A percentile compares a stretch with the other conserved stretches of the same genome.
These are phyloP conservation scores for Cnemophilus loriae DNA, from an alignment of 2,113 vertebrate species.

Conservation along the genomic window DNA sequence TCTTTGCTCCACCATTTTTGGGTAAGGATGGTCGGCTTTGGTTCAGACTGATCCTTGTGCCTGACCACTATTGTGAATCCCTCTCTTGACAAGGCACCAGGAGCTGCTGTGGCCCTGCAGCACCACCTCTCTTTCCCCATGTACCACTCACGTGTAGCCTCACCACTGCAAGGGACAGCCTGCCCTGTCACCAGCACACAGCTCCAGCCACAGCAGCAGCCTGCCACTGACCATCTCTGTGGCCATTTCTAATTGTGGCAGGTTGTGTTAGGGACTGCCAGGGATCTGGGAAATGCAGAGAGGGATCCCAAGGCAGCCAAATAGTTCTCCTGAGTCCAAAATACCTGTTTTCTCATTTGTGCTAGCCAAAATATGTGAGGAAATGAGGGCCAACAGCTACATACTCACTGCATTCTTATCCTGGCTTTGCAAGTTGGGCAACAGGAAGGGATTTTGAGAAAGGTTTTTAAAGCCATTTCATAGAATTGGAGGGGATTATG, in stretches of 20 bases:
- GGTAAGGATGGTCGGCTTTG: fast-evolving
- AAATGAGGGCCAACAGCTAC: not conserved
- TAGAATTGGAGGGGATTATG: not conserved
- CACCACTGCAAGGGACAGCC: not conserved
- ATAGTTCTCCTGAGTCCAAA: not conserved
- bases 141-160: not conserved
- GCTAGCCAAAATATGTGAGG: not conserved
- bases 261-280: not conserved
- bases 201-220: not conserved
- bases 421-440: not conserved
- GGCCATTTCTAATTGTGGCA: not conserved
- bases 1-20: not conserved
- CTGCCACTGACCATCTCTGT: fast-evolving
- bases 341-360: not conserved
- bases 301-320: not conserved
- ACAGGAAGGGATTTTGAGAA: not conserved
- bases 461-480: not conserved
- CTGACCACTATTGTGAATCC: not conserved
- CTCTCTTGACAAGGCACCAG: not conserved
- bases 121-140: not conserved
- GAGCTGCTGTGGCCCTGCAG: not conserved
- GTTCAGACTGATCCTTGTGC: not conserved
- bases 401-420: not conserved
- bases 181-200: fast-evolving
- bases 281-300: not conserved